Evolutionary conservation across 2,888 invertebrate species (phyloP).

Genomic region (Physocephala rufipes): DNA sequence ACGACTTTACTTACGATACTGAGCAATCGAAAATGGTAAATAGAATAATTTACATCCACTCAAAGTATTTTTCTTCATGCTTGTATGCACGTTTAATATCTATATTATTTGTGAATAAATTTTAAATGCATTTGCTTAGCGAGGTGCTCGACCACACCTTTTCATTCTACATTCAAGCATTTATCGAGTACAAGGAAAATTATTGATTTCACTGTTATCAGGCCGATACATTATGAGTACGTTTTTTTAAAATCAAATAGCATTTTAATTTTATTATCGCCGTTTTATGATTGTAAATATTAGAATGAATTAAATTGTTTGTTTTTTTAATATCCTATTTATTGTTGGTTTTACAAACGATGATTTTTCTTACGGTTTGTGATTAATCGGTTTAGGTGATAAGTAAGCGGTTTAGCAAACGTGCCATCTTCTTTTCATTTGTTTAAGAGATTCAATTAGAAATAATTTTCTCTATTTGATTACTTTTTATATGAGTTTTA

Average conservation of each 20-base stretch:
- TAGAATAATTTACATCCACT: constrained; percentile 5
- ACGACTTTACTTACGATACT: not conserved
- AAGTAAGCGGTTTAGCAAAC: too few relatives aligned
- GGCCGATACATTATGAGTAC: not conserved
- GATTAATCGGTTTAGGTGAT: too few relatives aligned
- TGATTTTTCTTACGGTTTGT: too few relatives aligned
- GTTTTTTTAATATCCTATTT: not conserved
- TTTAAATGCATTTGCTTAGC: constrained; percentile 19
- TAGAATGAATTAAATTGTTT: not conserved
- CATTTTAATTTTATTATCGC: not conserved
- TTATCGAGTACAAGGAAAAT: not conserved
- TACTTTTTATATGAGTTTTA: too few relatives aligned
- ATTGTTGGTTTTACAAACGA: too few relatives aligned
- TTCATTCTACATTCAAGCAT: not conserved
- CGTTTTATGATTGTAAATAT: not conserved
- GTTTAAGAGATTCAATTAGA: too few relatives aligned
- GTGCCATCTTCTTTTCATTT: too few relatives aligned
- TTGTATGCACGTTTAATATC: constrained; percentile 27
- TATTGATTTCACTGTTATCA: not conserved
- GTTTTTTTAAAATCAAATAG: not conserved
- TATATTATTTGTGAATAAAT: constrained; percentile 18
- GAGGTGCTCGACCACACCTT: constrained; percentile 27
- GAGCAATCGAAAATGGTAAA: not conserved
- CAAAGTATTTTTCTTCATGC: not conserved
- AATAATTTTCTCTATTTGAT: too few relatives aligned